These are phyloP conservation scores for Apamea anceps DNA, from an alignment of 2,888 invertebrate species.

Conservation along the genomic window DNA sequence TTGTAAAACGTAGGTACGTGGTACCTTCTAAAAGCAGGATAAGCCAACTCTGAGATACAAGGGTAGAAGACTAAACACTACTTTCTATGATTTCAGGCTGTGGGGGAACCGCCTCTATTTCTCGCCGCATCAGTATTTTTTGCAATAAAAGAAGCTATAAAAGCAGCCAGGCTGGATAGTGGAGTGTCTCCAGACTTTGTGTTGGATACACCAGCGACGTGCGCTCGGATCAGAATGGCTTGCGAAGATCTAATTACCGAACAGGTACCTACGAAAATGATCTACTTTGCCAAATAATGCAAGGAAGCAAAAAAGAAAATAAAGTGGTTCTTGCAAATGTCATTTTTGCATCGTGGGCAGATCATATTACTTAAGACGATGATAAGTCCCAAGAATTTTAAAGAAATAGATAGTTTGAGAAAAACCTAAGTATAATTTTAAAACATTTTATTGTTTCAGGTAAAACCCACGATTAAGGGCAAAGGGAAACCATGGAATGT, in stretches of 20 bases:
- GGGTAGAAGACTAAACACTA: neutral
- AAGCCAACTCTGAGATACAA: neutral
- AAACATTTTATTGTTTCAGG: slow-evolving; percentile 78
- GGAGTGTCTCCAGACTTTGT: slow-evolving; percentile 91
- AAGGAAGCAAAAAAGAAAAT: neutral
- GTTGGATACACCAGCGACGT: slow-evolving; percentile 96
- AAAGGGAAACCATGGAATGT: slow-evolving; percentile 92
- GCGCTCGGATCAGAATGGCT: slow-evolving; percentile 96
- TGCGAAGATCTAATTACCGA: slow-evolving; percentile 95
- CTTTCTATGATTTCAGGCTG: slow-evolving; percentile 91
- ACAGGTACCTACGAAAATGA: slow-evolving; percentile 89
- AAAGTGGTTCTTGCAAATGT: neutral
- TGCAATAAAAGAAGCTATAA: slow-evolving; percentile 96
- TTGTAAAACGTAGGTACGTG: neutral
- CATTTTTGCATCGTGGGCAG: neutral
- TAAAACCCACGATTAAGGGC: slow-evolving; percentile 88
- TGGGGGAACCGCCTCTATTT: slow-evolving; percentile 98
- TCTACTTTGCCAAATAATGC: neutral
- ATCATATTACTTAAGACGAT: neutral
- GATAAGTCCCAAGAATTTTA: neutral
- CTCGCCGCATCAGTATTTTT: slow-evolving; percentile 96
- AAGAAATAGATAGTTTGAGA: too few relatives aligned
- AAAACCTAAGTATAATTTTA: neutral
- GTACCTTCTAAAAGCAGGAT: neutral
- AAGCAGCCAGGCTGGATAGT: slow-evolving; percentile 93